A percentile compares a stretch with the other conserved stretches of the same genome.
phyloP scores from a whole-genome alignment of 2,888 invertebrate genomes.

The Thymelicus sylvestris region DNA sequence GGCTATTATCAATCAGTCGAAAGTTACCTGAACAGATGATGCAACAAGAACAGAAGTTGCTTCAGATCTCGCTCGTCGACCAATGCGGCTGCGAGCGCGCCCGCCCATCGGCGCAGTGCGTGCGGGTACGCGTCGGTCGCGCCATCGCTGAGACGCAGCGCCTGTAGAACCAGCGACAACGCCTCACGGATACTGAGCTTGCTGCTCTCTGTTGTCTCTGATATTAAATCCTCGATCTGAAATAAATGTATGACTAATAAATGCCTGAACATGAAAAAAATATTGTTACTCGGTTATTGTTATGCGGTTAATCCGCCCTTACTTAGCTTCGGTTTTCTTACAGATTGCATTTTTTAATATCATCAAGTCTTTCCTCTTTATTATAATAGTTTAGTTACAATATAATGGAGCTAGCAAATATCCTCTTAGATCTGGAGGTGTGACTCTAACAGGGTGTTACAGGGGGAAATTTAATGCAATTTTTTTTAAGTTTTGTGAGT shows the following conservation, averaged over 20 bases:
- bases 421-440: too few relatives aligned
- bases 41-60: constrained; percentile 67
- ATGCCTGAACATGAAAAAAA: too few relatives aligned
- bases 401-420: too few relatives aligned
- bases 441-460: too few relatives aligned
- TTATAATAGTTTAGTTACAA: too few relatives aligned
- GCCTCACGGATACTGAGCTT: constrained; percentile 66
- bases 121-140: constrained; percentile 55
- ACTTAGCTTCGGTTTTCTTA: too few relatives aligned
- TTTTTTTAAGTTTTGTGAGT: too few relatives aligned
- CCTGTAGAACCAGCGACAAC: constrained; percentile 61
- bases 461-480: too few relatives aligned
- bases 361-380: too few relatives aligned
- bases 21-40: constrained; percentile 67
- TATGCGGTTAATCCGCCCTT: too few relatives aligned
- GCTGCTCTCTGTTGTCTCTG: constrained; percentile 57
- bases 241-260: background rate
- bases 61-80: constrained; percentile 59
- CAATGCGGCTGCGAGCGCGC: constrained; percentile 58
- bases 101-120: constrained; percentile 72
- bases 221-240: constrained; percentile 72
- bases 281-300: too few relatives aligned
- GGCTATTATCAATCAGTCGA: background rate
- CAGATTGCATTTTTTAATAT: too few relatives aligned
- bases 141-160: constrained; percentile 63